These are phyloP conservation scores for Gordius sp. DNA, from an alignment of 2,888 invertebrate genomes.

Conservation along the genomic window DNA sequence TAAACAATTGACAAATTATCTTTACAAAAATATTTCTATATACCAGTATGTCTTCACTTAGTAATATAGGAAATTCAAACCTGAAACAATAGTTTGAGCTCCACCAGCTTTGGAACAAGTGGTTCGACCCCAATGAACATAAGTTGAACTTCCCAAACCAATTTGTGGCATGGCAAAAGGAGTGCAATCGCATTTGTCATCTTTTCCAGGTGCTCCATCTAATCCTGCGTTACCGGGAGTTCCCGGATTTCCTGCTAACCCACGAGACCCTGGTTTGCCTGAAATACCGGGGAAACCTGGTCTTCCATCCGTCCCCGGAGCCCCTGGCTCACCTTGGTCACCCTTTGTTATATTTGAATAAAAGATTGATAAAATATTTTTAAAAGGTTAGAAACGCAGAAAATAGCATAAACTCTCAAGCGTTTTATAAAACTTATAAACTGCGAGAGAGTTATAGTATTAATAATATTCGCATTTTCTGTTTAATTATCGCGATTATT, in stretches of 20 bases:
- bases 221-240: background rate
- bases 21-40: too few species aligned
- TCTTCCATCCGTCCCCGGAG: background rate
- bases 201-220: conserved; percentile 1
- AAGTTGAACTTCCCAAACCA: conserved; percentile 7
- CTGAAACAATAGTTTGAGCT: background rate
- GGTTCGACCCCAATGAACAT: background rate
- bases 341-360: too few species aligned
- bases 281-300: background rate
- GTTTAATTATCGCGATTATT: background rate
- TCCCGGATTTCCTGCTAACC: conserved; percentile 2
- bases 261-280: conserved; percentile 11
- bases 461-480: too few species aligned
- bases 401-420: too few species aligned
- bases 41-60: too few species aligned
- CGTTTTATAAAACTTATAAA: too few species aligned
- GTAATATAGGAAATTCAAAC: too few species aligned
- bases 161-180: conserved; percentile 1
- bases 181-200: conserved; percentile 11
- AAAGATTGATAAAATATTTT: too few species aligned
- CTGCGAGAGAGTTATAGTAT: too few species aligned
- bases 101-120: background rate
- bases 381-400: too few species aligned
- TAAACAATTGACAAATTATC: too few species aligned
- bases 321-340: conserved; percentile 2